Evolutionary conservation across 2,797 vertebrate species (phyloP), one percentile per base, ranked within the genome.

Genomic region (Acomys russatus): DNA sequence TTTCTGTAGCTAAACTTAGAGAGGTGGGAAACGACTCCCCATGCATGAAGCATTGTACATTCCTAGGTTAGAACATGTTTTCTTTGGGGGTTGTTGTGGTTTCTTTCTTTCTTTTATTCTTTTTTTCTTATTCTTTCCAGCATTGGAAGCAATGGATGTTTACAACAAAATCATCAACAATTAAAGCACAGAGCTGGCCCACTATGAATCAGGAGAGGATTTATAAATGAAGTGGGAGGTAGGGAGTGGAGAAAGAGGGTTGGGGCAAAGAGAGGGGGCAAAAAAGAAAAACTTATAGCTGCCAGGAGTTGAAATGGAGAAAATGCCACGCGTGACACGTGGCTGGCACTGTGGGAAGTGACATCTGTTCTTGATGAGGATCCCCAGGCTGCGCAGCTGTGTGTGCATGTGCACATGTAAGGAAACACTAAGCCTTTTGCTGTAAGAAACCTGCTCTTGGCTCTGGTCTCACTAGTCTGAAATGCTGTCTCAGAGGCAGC

Each of bases 51-150:
- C 35, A 54, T 88, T 92, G 64, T 83, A 86, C 96, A 97, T 98
- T 98, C 96, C 94, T 97, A 94, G 94, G 94, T 91, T 95, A 96
- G 97, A 93, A 97, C 88, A 92, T 97, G 94, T 98, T 97, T 97
- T 97, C 90, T 96, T 97, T 96, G 90, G 93, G 89, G 87, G 74
- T 84, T 95, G 93, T 90, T 97, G 96, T 94, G 96, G 96, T 97
- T 97, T 93, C 92, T 96, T 87, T 71, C 64, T 95, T 91, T 91
- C 51, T 90, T 89, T 64, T 90, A 35, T 88, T 63, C 28, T 33
- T 71, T 80, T 63, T 82, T 71, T 9, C 74, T 17, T 35, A 63
- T 95, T 82, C 49, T 14, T 30, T 15, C 89, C 73, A 93, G 74
- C n/a, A 94, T 89, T 96, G 94, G 92, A 97, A 97, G 77, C 85